Evolutionary conservation across 2,113 vertebrate species (phyloP).

Genomic region (Ginglymostoma cirratum): DNA sequence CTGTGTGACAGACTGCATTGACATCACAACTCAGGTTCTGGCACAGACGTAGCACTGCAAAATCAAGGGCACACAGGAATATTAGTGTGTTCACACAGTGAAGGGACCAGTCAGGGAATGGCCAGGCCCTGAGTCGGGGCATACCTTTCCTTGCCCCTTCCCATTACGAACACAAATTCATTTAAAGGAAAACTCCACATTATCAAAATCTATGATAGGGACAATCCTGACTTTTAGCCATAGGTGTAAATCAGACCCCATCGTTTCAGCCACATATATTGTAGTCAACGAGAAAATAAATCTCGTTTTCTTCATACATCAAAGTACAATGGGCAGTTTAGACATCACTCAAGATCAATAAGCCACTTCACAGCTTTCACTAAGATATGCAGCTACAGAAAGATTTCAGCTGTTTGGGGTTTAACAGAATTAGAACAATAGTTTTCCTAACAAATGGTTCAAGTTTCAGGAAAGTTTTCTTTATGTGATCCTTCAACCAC

Average conservation of each 20-base stretch:
- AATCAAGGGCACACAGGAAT: neutral
- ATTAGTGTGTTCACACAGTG: neutral
- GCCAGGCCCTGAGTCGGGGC: neutral
- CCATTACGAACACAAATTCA: neutral
- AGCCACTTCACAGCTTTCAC: no score
- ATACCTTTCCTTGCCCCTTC: neutral
- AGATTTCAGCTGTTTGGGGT: no score
- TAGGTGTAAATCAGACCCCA: neutral
- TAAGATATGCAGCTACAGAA: no score
- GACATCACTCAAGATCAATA: no score
- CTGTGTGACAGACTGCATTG: neutral
- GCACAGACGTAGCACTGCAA: conserved; percentile 13
- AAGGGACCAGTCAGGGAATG: neutral
- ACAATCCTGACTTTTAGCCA: neutral
- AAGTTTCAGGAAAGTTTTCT: no score
- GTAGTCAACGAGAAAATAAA: no score
- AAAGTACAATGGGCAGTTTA: no score
- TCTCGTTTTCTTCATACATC: no score
- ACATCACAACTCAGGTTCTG: conserved; percentile 28
- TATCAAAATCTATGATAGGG: neutral
- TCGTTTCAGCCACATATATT: no score
- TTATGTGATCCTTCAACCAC: no score
- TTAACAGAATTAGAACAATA: no score
- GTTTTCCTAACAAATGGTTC: no score
- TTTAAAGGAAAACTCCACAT: neutral